Evolutionary conservation across 2,797 vertebrate species (phyloP).

Genomic region (Choloepus didactylus): DNA sequence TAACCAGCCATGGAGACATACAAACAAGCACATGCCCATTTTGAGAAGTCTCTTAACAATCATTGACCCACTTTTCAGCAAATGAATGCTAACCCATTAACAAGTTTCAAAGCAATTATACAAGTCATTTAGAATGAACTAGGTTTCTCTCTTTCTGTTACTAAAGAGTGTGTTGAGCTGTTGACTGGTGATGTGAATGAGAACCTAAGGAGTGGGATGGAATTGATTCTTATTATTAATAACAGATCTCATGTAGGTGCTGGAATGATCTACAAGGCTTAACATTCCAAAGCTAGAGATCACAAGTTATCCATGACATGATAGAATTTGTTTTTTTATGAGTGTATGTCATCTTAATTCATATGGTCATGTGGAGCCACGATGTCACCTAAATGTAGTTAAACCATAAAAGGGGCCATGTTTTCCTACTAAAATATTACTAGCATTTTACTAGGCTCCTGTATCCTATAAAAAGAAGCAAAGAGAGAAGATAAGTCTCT

Average conservation of each 20-base stretch:
- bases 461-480: constrained; percentile 44
- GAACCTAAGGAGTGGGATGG: constrained; percentile 82
- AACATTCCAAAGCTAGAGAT: constrained; percentile 82
- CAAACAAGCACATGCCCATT: neutral
- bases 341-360: constrained; percentile 80
- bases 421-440: constrained; percentile 51
- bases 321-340: constrained; percentile 81
- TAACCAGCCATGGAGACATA: constrained; percentile 7
- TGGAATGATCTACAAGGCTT: constrained; percentile 82
- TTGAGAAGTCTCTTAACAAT: constrained; percentile 82
- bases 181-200: constrained; percentile 87
- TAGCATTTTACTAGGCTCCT: constrained; percentile 68
- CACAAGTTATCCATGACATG: constrained; percentile 72
- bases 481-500: constrained; percentile 23
- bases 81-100: constrained; percentile 85
- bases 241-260: constrained; percentile 83
- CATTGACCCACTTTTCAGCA: constrained; percentile 84
- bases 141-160: constrained; percentile 84
- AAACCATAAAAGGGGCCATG: constrained; percentile 74
- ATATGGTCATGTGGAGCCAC: constrained; percentile 52
- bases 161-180: constrained; percentile 86
- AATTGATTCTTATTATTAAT: constrained; percentile 88
- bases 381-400: constrained; percentile 61
- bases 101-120: constrained; percentile 88
- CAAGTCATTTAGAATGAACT: constrained; percentile 83